phyloP scores from a whole-genome alignment of 2,797 vertebrate genomes.

The Mus caroli region DNA sequence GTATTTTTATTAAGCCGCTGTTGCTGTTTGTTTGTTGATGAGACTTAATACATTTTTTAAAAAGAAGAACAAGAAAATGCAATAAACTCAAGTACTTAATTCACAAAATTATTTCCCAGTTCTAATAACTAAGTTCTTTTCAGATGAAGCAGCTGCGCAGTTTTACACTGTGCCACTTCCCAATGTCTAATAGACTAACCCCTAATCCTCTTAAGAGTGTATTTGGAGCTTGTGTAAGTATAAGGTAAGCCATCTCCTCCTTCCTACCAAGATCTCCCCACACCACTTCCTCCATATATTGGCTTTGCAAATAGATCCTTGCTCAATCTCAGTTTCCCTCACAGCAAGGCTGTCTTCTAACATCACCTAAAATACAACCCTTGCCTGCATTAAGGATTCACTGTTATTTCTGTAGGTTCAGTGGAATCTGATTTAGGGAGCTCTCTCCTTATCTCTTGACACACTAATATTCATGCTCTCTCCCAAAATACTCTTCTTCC shows the following conservation, averaged over 20 bases:
- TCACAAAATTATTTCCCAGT: neutral
- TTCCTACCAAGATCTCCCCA: neutral
- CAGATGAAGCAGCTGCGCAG: neutral
- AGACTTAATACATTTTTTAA: too few relatives aligned
- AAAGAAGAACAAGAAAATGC: neutral
- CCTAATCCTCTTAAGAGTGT: neutral
- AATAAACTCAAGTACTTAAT: neutral
- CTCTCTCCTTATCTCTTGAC: neutral
- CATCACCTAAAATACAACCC: neutral
- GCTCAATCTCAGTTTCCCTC: neutral
- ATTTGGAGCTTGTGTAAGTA: neutral
- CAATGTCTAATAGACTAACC: neutral
- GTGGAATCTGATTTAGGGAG: neutral
- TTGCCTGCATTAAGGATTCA: neutral
- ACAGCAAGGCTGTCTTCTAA: neutral
- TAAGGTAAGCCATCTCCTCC: neutral
- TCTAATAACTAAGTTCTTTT: neutral
- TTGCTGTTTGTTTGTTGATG: neutral
- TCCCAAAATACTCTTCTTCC: neutral
- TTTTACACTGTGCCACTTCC: neutral
- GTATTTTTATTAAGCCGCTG: neutral
- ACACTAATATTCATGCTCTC: accelerated
- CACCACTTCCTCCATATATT: neutral
- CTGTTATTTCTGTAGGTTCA: neutral
- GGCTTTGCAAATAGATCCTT: neutral